Percentiles rank a stretch among this genome's conserved stretches.
Evolutionary conservation across 2,888 invertebrate genomes (phyloP).

Genomic region (Limenitis arthemis): DNA sequence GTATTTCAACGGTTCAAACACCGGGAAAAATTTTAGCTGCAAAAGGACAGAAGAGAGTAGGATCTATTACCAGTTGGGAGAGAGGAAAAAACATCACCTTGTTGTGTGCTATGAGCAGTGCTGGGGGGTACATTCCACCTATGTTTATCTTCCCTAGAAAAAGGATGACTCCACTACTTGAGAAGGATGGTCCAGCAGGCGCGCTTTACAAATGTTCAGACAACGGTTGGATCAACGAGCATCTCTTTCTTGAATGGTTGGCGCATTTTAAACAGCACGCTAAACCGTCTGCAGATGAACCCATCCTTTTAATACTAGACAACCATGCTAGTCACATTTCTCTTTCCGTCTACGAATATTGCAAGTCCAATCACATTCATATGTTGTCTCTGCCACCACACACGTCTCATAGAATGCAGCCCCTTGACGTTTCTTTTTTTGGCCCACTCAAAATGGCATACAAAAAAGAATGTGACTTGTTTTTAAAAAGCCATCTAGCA

Average conservation of each 20-base stretch:
- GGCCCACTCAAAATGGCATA: constrained; percentile 26
- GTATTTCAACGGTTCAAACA: constrained; percentile 42
- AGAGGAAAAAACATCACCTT: constrained; percentile 44
- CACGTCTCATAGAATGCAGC: constrained; percentile 27
- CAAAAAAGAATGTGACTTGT: constrained; percentile 33
- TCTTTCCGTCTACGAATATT: constrained; percentile 28
- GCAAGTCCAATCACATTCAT: constrained; percentile 24
- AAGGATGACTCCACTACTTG: constrained; percentile 39
- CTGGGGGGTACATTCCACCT: constrained; percentile 43
- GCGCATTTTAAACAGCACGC: constrained; percentile 29
- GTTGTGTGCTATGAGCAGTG: constrained; percentile 45
- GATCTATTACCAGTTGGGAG: constrained; percentile 44
- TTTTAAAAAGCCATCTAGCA: constrained; percentile 27
- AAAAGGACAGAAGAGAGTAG: constrained; percentile 39
- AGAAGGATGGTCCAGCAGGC: constrained; percentile 43
- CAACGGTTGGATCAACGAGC: constrained; percentile 31
- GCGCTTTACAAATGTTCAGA: constrained; percentile 36
- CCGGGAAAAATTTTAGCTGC: constrained; percentile 41
- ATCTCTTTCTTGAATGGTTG: constrained; percentile 31
- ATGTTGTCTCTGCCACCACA: constrained; percentile 28
- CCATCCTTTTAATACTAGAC: constrained; percentile 25
- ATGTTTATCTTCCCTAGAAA: constrained; percentile 55
- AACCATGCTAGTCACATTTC: constrained; percentile 26
- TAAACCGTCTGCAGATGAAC: constrained; percentile 25
- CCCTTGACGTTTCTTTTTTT: constrained; percentile 25